Base-by-base conservation (phyloP, 2,888 invertebrate genomes). In the Crioceris asparagi region DNA sequence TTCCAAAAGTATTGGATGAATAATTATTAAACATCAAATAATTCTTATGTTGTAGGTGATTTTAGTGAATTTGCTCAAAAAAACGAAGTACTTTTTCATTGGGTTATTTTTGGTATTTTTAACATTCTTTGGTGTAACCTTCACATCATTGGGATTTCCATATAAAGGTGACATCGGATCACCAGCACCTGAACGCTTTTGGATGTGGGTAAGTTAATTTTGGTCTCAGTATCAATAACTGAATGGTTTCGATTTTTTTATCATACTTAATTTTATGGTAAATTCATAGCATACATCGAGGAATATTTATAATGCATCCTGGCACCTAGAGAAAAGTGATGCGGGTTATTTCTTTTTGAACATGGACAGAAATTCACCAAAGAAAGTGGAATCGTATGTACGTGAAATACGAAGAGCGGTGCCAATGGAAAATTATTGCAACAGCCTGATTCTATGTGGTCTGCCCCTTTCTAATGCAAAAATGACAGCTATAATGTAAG, bases 121-220 rank as follows among this genome's bases (percentile, higher is more conserved):
- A 17, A 32, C 50, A 31, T 52, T 52, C 29, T 41, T 72, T 21
- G 59, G 70, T 57, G 61, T 79, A 26, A 60, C 72, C 41, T 65
- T 75, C 36, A 78, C 80, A 21, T 74, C 74, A 33, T 62, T 79
- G 37, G 80, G 81, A 29, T 78, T 78, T 59, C 80, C 85, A 1
- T 87, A 83, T 63, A 73, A 72, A 48, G 74, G 71, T 14, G 68
- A 75, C 53, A 55, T 62, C 2, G 49, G 60, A 4, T 60, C 67
- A 21, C 77, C 78, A 3, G 68, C 77, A 18, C 79, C 83, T 32
- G 79, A 85, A 67, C 70, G 87, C 45, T 71, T 77, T 38, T 57
- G 56, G 55, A 53, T 61, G 34, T 51, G 52, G 46, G 63, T 61
- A 51, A 52, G 57, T 26, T 36, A 32, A 38, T 36, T 36, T 27